phyloP scores from a whole-genome alignment of 2,888 invertebrate species.

The Scaptodrosophila latifasciaeformis region DNA sequence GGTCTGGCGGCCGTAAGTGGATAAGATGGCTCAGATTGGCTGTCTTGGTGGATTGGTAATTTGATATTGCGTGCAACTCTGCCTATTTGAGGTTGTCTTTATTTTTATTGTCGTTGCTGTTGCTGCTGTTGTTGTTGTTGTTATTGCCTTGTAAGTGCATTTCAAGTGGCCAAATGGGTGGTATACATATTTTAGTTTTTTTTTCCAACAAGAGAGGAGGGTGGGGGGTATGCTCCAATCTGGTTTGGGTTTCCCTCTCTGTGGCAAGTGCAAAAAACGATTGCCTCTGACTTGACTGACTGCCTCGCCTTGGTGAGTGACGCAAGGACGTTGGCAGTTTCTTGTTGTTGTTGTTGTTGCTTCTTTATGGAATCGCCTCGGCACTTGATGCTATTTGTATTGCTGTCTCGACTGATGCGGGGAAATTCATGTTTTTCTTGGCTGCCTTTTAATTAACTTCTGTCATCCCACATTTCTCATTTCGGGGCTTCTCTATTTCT shows the following conservation, averaged over 20 bases:
- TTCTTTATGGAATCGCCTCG: too few species aligned
- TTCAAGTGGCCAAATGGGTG: slow-evolving; percentile 16
- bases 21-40: too few species aligned
- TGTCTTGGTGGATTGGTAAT: slow-evolving; percentile 16
- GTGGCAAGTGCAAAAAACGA: not conserved
- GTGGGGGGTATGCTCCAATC: too few species aligned
- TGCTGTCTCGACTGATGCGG: slow-evolving; percentile 6
- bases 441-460: slow-evolving; percentile 44
- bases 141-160: slow-evolving; percentile 11
- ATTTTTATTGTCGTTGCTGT: slow-evolving; percentile 4
- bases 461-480: slow-evolving; percentile 10
- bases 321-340: not conserved
- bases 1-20: too few species aligned
- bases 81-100: not conserved
- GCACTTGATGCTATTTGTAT: not conserved
- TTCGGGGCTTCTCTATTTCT: too few species aligned
- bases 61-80: slow-evolving; percentile 30
- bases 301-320: not conserved
- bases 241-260: too few species aligned
- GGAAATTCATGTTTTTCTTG: not conserved
- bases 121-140: not conserved
- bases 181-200: too few species aligned
- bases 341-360: not conserved
- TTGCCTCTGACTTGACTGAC: not conserved
- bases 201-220: too few species aligned